phyloP scores from a whole-genome alignment of 2,113 vertebrate species.

The Neogale vison region DNA sequence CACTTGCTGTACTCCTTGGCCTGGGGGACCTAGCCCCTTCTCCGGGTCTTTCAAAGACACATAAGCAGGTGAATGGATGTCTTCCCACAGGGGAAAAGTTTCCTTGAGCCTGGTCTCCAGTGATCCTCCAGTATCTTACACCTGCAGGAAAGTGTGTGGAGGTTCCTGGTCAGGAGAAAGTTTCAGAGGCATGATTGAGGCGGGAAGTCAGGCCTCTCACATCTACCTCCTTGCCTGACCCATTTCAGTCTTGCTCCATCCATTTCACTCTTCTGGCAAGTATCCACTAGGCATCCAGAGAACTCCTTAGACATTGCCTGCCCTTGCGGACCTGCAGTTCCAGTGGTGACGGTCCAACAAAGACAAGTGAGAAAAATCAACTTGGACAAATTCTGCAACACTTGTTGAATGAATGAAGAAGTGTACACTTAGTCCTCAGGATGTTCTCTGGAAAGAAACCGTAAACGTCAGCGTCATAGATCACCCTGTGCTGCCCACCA shows the following conservation, averaged over 20 bases:
- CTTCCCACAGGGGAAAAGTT: background rate
- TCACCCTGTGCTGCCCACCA: background rate
- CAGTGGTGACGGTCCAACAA: background rate
- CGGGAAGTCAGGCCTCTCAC: background rate
- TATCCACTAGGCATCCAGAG: background rate
- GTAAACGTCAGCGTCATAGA: background rate
- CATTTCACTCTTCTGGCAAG: background rate
- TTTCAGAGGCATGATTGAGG: background rate
- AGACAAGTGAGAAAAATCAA: background rate
- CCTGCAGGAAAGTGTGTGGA: background rate
- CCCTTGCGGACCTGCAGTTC: background rate
- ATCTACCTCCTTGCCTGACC: background rate
- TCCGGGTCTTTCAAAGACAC: background rate
- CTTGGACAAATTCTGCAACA: background rate
- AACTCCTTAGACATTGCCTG: background rate
- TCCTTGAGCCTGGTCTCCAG: background rate
- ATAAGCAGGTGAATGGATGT: background rate
- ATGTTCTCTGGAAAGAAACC: background rate
- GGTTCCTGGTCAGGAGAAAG: background rate
- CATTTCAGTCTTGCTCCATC: background rate
- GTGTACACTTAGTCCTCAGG: background rate
- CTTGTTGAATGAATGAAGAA: background rate
- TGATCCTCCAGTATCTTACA: background rate
- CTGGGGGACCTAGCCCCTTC: background rate
- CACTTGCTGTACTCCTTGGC: background rate